These are phyloP conservation scores for Fabriciana adippe DNA, from an alignment of 2,888 invertebrate species.

Conservation along the genomic window DNA sequence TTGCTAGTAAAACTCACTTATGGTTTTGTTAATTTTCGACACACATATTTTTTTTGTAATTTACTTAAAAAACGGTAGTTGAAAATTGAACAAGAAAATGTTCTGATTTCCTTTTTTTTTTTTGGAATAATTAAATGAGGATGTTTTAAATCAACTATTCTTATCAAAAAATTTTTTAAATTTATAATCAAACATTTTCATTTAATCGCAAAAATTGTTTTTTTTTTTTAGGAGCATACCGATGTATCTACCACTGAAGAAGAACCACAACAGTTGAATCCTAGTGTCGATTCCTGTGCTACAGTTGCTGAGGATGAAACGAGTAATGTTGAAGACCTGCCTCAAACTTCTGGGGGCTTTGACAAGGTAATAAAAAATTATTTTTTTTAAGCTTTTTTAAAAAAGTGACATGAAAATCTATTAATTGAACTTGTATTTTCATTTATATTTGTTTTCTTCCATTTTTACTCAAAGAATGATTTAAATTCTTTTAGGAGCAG, in stretches of 20 bases:
- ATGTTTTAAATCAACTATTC: conserved; percentile 25
- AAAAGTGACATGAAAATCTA: conserved; percentile 20
- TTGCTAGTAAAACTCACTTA: conserved; percentile 28
- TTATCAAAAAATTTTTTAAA: conserved; percentile 23
- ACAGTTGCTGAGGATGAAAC: conserved; percentile 35
- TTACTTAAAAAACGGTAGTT: conserved; percentile 10
- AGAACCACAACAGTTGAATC: conserved; percentile 31
- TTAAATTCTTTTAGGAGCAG: conserved; percentile 35
- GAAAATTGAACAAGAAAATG: conserved; percentile 25
- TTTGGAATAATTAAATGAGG: conserved; percentile 20
- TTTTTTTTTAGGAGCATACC: conserved; percentile 28
- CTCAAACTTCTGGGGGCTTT: conserved; percentile 32
- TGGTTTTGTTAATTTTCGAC: conserved; percentile 21
- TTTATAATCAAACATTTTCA: conserved; percentile 27
- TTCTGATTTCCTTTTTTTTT: conserved; percentile 25
- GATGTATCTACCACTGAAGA: conserved; percentile 18
- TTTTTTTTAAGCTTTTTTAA: conserved; percentile 21
- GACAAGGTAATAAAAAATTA: conserved; percentile 34
- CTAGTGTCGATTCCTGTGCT: conserved; percentile 40
- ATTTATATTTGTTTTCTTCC: conserved; percentile 15
- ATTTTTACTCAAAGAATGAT: conserved; percentile 32
- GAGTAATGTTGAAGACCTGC: conserved; percentile 36
- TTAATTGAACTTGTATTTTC: conserved; percentile 28
- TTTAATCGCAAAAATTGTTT: conserved; percentile 21
- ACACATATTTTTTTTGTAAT: conserved; percentile 10